Evolutionary conservation across 2,888 invertebrate species (phyloP), one percentile per base, ranked within the genome.

Genomic region (Dryadula phaetusa): DNA sequence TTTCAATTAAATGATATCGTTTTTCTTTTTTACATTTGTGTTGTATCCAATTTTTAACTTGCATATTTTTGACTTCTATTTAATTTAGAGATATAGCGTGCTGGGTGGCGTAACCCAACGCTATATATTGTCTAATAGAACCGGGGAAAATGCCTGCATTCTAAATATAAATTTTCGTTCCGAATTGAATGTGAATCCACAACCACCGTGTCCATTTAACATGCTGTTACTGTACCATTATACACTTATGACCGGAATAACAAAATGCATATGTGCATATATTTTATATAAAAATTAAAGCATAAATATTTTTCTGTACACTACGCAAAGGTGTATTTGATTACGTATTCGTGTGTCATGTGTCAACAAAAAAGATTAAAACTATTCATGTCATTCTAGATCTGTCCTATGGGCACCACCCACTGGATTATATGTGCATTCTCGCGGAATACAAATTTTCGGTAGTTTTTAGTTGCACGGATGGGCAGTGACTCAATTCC

Each of bases 401-500:
- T 83, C 77, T 74, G 82, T 84, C 75, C 76, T 74, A 72, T 72
- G 71, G 80, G 82, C 77, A 78, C 88, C 90, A 86, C 90, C 90
- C 90, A 90, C 86, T 78, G 81, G 81, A 89, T 91, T 88, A 90
- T 79, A 77, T 77, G 75, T 85, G 86, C 83, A 85, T 78, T 80
- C 81, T 81, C 81, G 79, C 75, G 80, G 90, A 88, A 90, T 90
- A 90, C 89, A 82, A 88, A 90, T 83, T 81, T 81, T 70, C 66
- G 70, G 70, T 69, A 74, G 72, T 79, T 80, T 74, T 74, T 82
- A 82, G 80, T 86, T 87, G 87, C 88, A 90, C 83, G 82, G 16
- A 49, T 82, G 83, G 82, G 79, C 74, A 71, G 79, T 82, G 88
- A 85, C 79, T 88, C 81, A 77, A 86, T 87, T 87, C 86, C 72